phyloP scores from a whole-genome alignment of 2,797 vertebrate species.

The Peromyscus melanophrys region DNA sequence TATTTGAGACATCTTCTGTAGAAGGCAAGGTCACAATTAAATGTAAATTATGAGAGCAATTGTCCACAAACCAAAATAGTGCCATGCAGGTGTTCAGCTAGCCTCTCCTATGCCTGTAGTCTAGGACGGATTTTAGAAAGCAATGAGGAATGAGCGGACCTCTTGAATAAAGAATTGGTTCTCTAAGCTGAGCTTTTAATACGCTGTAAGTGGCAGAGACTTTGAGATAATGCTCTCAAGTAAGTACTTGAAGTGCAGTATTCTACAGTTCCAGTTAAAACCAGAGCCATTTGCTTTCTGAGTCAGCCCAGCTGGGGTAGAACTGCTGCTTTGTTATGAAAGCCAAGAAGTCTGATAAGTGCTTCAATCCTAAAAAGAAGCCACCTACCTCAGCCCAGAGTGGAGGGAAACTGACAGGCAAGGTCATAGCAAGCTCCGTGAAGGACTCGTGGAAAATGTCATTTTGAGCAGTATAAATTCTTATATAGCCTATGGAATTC shows the following conservation, averaged over 20 bases:
- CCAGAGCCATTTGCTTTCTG: constrained; percentile 30
- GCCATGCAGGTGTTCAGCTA: background rate
- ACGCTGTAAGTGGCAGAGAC: background rate
- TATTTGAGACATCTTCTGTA: constrained; percentile 1
- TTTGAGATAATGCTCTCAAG: constrained; percentile 32
- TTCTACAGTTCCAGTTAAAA: constrained; percentile 28
- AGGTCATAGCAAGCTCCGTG: background rate
- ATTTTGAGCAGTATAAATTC: background rate
- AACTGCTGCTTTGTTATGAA: constrained; percentile 30
- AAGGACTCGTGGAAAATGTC: background rate
- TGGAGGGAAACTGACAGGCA: background rate
- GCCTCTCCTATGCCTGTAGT: background rate
- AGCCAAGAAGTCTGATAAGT: constrained; percentile 21
- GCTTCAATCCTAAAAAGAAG: constrained; percentile 19
- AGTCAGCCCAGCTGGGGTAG: constrained; percentile 17
- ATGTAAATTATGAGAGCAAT: background rate
- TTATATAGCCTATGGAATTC: background rate
- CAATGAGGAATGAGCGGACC: background rate
- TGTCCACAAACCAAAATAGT: background rate
- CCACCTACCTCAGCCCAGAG: background rate
- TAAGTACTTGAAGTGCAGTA: constrained; percentile 13
- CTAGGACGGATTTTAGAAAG: constrained; percentile 47
- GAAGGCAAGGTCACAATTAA: background rate
- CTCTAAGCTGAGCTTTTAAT: constrained; percentile 58
- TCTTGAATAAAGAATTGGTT: constrained; percentile 35